Evolutionary conservation across 2,797 vertebrate genomes (phyloP), one percentile per base, ranked within the genome.

Genomic region (Sebastes taczanowskii): DNA sequence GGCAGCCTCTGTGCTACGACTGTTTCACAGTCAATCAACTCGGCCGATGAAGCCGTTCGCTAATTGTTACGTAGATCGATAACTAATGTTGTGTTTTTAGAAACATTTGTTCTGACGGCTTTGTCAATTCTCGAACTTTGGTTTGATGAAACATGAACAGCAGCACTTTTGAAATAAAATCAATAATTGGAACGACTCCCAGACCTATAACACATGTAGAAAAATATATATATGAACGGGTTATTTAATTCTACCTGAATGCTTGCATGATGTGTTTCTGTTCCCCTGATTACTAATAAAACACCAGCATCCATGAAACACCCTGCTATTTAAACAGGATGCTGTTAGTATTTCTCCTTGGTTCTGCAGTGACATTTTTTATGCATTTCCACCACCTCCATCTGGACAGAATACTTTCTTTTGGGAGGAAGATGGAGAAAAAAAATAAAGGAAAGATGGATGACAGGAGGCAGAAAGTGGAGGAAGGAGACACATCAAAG

Each of bases 401-500:
- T 90, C 90, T 92, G 91, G 86, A 89, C 86, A 74, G 77, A 83
- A 77, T 55, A 38, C 74, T 59, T 83, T 77, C 58, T 86, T 52
- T 68, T 63, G 68, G 65, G 84, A 69, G 77, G 29, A 75, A 74
- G 80, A 69, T 63, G 42, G 88, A 22, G 7, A 49, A 64, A 38
- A 80, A 49, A 68, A 64, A 84, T 56, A 73, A 86, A 78, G 74
- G 64, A 86, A 76, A 81, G 84, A 86, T 78, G 82, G 86, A 88
- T 86, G 89, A 84, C 82, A 90, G 83, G 84, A 86, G 80, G 88
- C 81, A 87, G 85, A 88, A 86, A 56, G 88, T 86, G 86, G 87
- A 90, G 83, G 88, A 89, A 81, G 77, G 82, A 84, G 79, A 85
- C 32, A 84, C 92, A 94, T 92, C 86, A 94, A 93, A 94, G 85